Evolutionary conservation across 2,888 invertebrate genomes (phyloP).

Genomic region (Volucella inflata): DNA sequence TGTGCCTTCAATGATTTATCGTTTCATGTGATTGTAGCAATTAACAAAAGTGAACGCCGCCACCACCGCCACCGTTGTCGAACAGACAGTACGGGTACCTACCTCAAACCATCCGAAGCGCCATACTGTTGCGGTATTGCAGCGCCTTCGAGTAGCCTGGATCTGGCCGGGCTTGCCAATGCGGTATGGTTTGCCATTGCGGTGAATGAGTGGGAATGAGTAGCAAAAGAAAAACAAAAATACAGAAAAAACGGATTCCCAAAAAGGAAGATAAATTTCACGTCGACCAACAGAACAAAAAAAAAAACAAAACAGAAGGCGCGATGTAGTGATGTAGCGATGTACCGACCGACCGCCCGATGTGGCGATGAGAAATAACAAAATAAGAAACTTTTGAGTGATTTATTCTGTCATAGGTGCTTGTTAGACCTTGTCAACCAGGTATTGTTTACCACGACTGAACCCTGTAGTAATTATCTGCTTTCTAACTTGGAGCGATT

Average conservation of each 20-base stretch:
- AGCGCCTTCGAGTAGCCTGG: neutral
- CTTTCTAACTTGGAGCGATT: constrained; percentile 30
- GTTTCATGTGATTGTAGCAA: constrained; percentile 74
- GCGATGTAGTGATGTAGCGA: too few species aligned
- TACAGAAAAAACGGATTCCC: constrained; percentile 13
- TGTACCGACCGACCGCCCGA: too few species aligned
- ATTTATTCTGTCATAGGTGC: constrained; percentile 61
- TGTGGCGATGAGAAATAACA: constrained; percentile 10
- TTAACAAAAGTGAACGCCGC: constrained; percentile 75
- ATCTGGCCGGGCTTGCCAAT: neutral
- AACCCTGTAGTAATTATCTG: constrained; percentile 25
- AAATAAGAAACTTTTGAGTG: constrained; percentile 51
- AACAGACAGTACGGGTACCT: too few species aligned
- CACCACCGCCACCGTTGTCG: constrained; percentile 8
- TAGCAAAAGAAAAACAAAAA: neutral
- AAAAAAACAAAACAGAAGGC: too few species aligned
- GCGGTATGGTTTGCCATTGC: neutral
- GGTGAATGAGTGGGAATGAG: neutral
- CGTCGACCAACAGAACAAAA: constrained; percentile 61
- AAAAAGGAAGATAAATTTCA: constrained; percentile 67
- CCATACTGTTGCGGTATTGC: neutral
- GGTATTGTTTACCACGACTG: constrained; percentile 32
- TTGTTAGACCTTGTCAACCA: constrained; percentile 50
- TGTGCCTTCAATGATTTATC: constrained; percentile 74
- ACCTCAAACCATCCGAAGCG: neutral